Conservation (phyloP, 2,113 vertebrate genomes). For the Uria lomvia region DNA sequence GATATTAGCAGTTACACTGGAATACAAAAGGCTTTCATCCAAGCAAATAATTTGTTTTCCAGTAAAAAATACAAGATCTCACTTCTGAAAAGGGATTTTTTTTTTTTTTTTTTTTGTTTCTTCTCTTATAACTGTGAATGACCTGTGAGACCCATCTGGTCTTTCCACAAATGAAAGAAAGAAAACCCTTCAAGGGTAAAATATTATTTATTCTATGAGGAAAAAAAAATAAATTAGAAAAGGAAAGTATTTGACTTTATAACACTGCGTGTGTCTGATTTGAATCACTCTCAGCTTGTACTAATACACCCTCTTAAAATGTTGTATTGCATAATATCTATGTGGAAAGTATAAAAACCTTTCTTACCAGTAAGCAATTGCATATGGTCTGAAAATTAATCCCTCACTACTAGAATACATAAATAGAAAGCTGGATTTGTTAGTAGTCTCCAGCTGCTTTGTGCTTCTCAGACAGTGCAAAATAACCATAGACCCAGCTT, state of each 20-base stretch:
- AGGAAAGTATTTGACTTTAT: slow-evolving; percentile 57
- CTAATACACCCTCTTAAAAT: slow-evolving; percentile 62
- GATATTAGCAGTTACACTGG: slow-evolving; percentile 70
- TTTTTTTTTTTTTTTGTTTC: not conserved
- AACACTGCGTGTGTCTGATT: slow-evolving; percentile 53
- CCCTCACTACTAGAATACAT: slow-evolving; percentile 38
- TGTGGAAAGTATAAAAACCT: slow-evolving; percentile 55
- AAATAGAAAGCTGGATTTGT: slow-evolving; percentile 51
- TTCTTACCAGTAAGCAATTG: slow-evolving; percentile 61
- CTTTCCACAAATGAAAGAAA: slow-evolving; percentile 64
- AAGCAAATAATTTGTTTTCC: slow-evolving; percentile 76
- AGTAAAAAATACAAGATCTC: slow-evolving; percentile 62
- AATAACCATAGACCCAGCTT: not conserved
- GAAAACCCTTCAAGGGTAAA: slow-evolving; percentile 68
- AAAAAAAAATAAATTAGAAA: slow-evolving; percentile 73
- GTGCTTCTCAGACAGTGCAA: not conserved
- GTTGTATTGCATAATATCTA: slow-evolving; percentile 55
- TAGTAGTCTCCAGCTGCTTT: slow-evolving; percentile 48
- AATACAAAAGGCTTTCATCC: slow-evolving; percentile 72
- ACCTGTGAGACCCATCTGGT: slow-evolving; percentile 67
- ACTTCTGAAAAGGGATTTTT: slow-evolving; percentile 42
- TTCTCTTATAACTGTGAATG: slow-evolving; percentile 71
- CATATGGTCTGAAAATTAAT: slow-evolving; percentile 57
- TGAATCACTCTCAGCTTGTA: slow-evolving; percentile 56
- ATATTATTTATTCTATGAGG: slow-evolving; percentile 67